Base-by-base conservation (phyloP, 2,113 vertebrate species). In the Cricetomys ansorgei region DNA sequence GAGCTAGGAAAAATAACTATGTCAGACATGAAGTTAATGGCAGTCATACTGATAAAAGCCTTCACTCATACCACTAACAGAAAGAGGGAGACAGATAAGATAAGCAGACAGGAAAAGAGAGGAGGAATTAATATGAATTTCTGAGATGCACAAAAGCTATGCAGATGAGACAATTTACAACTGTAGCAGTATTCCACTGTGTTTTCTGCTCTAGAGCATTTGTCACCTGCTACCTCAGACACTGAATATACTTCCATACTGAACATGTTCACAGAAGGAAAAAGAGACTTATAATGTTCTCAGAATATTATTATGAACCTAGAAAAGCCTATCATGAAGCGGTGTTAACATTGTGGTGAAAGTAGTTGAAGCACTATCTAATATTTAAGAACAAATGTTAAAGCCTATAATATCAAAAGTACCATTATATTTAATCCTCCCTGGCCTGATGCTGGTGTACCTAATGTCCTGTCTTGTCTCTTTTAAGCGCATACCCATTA, bases 371-470 rank as follows among this genome's bases (percentile, higher is more conserved):
- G 93, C 15, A 9, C 31, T 70, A 77, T 31, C 43, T 31, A 80
- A 40, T 84, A 93, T 25, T 70, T 76, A 93, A 75, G 53, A 93
- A 83, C 2, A 45, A 85, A 62, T 89, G 91, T 40, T 86, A 87
- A 59, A 50, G 25, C 48, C 53, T 72, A 48, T 3, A 59, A 81
- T 50, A 77, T 4, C 5, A 79, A 81, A 83, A 94, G 10, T 34
- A 12, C 25, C 6, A 43, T 13, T 34, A 17, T 0, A 0, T 31
- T 37, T 1, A 27, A 2, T 64, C 12, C 31, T 89, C 31, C 34
- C 55, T 40, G n/a, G 57, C 59, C 72, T 57, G 29, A 25, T 3
- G 37, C 31, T 43, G 31, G 29, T 89, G 40, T 45, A 34, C 37
- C n/a, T 25, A 75, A 8, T 9, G 16, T 1, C 29, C 3, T 2